These are phyloP conservation scores for Oscheius sp. DNA, from an alignment of 2,888 invertebrate species.

Conservation along the genomic window DNA sequence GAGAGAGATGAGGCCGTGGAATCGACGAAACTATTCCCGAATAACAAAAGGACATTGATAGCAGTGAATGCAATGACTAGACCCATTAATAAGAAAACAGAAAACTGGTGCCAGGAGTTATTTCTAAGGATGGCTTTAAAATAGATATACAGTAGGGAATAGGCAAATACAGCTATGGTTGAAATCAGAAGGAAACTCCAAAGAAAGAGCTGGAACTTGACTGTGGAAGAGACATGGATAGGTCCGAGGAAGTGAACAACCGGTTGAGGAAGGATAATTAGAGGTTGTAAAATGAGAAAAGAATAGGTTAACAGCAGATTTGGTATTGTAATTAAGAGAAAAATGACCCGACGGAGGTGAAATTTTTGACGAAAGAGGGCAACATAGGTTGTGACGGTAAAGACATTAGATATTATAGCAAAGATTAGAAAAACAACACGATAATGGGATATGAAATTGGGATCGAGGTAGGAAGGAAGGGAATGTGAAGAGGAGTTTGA, in stretches of 20 bases:
- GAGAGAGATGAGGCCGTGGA: neutral
- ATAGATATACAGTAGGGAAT: conserved; percentile 10
- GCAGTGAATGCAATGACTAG: neutral
- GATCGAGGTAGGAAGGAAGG: neutral
- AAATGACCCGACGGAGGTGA: conserved; percentile 15
- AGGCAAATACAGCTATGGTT: conserved; percentile 5
- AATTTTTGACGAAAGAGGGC: conserved; percentile 12
- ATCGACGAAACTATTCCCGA: neutral
- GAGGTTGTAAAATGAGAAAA: conserved; percentile 1
- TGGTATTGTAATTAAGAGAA: conserved; percentile 5
- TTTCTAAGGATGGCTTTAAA: conserved; percentile 2
- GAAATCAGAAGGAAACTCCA: neutral
- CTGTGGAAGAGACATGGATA: neutral
- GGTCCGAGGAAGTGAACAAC: conserved; percentile 5
- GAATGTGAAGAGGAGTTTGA: neutral
- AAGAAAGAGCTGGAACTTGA: neutral
- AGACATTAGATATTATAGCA: conserved; percentile 5
- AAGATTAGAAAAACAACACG: conserved; percentile 12
- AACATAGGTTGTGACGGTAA: neutral
- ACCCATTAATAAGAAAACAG: neutral
- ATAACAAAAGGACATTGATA: neutral
- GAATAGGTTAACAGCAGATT: conserved; percentile 9
- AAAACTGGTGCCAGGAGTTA: neutral
- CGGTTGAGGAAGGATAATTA: neutral
- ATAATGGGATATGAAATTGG: conserved; percentile 13